Evolutionary conservation across 2,797 vertebrate species (phyloP).

Genomic region (Echeneis naucrates): DNA sequence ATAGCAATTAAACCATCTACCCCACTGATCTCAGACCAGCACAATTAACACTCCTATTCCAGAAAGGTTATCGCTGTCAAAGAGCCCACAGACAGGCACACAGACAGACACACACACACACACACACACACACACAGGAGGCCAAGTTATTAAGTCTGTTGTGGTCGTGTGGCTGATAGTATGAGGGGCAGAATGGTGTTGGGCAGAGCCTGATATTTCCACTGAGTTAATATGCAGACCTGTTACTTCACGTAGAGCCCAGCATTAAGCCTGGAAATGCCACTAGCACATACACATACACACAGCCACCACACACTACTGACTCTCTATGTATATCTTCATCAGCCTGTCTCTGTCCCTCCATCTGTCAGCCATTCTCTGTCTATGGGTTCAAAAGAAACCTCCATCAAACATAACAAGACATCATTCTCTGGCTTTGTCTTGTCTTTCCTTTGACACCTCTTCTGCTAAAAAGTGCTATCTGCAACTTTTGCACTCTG

Average conservation of each 20-base stretch:
- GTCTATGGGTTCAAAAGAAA: slow-evolving; percentile 49
- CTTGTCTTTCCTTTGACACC: slow-evolving; percentile 23
- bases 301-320: slow-evolving; percentile 25
- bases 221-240: slow-evolving; percentile 74
- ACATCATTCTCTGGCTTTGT: slow-evolving; percentile 41
- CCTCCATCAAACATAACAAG: slow-evolving; percentile 58
- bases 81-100: slow-evolving; percentile 45
- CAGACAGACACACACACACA: slow-evolving; percentile 28
- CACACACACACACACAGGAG: slow-evolving; percentile 32
- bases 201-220: slow-evolving; percentile 71
- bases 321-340: slow-evolving; percentile 39
- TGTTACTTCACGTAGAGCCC: slow-evolving; percentile 67
- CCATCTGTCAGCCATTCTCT: slow-evolving; percentile 16
- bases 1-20: slow-evolving; percentile 70
- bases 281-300: slow-evolving; percentile 33
- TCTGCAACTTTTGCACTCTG: slow-evolving; percentile 2
- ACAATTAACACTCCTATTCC: slow-evolving; percentile 80
- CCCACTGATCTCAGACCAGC: slow-evolving; percentile 72
- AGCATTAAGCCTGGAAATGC: slow-evolving; percentile 61
- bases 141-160: slow-evolving; percentile 70
- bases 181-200: slow-evolving; percentile 61
- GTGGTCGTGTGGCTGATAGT: slow-evolving; percentile 65
- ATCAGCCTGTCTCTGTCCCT: slow-evolving; percentile 13
- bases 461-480: slow-evolving; percentile 16
- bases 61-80: slow-evolving; percentile 83